These are phyloP conservation scores for Drosophila longiperda DNA, from an alignment of 2,888 invertebrate genomes.

Conservation along the genomic window DNA sequence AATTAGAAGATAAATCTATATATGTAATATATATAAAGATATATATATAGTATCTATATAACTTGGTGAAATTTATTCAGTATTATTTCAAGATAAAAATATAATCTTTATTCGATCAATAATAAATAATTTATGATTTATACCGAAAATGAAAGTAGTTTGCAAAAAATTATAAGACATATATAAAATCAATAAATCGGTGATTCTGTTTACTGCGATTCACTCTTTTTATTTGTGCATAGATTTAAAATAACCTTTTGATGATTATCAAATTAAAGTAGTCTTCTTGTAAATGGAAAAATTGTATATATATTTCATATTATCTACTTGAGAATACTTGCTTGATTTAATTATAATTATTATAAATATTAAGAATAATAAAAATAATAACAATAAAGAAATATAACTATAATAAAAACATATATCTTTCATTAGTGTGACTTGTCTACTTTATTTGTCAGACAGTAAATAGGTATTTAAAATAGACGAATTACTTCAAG, in stretches of 20 bases:
- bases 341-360: no score
- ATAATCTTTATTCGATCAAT: not conserved
- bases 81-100: not conserved
- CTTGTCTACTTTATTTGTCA: not conserved
- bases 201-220: no score
- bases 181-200: not conserved
- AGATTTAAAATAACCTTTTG: not conserved
- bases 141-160: not conserved
- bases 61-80: not conserved
- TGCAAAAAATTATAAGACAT: not conserved
- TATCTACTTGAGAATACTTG: no score
- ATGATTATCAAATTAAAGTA: not conserved
- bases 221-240: not conserved
- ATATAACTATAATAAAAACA: not conserved
- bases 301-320: no score
- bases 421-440: not conserved
- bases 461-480: not conserved
- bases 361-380: not conserved
- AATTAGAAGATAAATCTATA: not conserved
- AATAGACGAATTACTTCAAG: not conserved
- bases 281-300: not conserved
- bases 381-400: not conserved
- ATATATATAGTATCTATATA: no score
- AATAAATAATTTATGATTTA: no score
- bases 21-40: no score